Conservation (phyloP, 2,888 invertebrate species). For the Xestia sexstrigata region DNA sequence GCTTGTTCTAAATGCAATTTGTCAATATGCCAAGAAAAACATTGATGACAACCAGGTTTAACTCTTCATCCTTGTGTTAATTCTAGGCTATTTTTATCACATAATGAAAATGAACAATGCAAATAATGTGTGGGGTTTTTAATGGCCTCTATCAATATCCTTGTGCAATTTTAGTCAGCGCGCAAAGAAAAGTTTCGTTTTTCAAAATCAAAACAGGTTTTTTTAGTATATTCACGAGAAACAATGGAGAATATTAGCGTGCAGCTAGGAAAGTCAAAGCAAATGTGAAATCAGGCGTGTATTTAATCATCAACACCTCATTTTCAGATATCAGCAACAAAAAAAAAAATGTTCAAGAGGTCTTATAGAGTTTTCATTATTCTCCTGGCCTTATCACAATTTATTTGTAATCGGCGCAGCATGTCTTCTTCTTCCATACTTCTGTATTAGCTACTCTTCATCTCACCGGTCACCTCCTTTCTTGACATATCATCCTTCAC, state of each 20-base stretch:
- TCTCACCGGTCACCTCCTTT: too few species aligned
- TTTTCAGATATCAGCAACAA: not conserved
- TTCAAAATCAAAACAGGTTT: too few species aligned
- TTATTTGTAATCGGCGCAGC: too few species aligned
- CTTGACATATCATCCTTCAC: too few species aligned
- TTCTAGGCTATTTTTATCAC: not conserved
- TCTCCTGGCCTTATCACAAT: too few species aligned
- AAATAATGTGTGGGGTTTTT: not conserved
- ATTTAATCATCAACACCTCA: not conserved
- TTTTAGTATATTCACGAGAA: too few species aligned
- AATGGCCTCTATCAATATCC: not conserved
- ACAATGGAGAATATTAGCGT: too few species aligned
- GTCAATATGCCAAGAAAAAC: conserved; percentile 29
- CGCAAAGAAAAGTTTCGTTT: not conserved
- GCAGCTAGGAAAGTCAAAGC: too few species aligned
- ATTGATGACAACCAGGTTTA: conserved; percentile 6
- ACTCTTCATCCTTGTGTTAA: conserved; percentile 20
- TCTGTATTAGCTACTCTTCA: too few species aligned
- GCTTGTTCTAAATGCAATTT: conserved; percentile 18
- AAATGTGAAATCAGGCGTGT: not conserved
- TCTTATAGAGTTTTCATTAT: too few species aligned
- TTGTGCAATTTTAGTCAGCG: not conserved
- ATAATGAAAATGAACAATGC: not conserved
- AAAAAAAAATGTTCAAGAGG: not conserved
- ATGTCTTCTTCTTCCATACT: too few species aligned